Conservation (phyloP, 2,797 vertebrate genomes). For the Dermochelys coriacea region DNA sequence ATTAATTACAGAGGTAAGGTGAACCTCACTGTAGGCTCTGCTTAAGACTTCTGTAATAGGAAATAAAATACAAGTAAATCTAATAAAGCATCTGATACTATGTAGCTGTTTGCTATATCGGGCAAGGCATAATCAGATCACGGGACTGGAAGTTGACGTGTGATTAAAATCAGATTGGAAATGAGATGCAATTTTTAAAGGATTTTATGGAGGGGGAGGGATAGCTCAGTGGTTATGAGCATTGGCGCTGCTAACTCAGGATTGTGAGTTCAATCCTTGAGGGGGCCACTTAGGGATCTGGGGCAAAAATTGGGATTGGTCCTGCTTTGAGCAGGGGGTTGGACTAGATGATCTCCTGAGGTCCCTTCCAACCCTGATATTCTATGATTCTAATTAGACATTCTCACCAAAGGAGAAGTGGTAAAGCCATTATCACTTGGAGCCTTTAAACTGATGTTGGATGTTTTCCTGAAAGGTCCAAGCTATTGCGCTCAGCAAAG, state of each 20-base stretch:
- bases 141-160: neutral
- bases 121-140: neutral
- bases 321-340: too few species aligned
- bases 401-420: neutral
- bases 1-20: conserved; percentile 66
- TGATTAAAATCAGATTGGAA: neutral
- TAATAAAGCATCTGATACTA: neutral
- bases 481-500: neutral
- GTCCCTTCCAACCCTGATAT: too few species aligned
- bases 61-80: neutral
- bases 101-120: neutral
- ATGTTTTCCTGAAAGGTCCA: neutral
- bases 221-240: too few species aligned
- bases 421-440: neutral
- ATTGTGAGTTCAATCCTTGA: too few species aligned
- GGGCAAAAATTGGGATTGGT: too few species aligned
- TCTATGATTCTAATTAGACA: too few species aligned
- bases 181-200: neutral
- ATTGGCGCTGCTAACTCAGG: too few species aligned
- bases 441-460: neutral
- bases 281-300: too few species aligned
- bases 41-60: neutral
- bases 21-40: neutral
- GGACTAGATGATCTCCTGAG: too few species aligned
- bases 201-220: too few species aligned